Evolutionary conservation across 2,888 invertebrate genomes (phyloP).

Genomic region (Platycnemis pennipes): DNA sequence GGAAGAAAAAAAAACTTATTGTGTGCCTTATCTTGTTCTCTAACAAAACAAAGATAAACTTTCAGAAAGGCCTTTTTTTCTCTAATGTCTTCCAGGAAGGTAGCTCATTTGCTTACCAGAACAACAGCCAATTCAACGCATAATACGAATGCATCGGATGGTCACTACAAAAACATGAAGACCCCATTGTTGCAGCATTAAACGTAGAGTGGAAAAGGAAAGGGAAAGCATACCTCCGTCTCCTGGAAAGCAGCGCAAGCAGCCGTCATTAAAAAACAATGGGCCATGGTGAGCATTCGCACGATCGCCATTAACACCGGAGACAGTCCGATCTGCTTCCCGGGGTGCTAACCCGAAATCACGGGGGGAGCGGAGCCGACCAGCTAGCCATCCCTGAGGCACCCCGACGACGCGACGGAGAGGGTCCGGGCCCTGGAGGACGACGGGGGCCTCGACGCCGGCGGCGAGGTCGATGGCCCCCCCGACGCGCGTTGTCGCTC

Average conservation of each 20-base stretch:
- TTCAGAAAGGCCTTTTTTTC: no score
- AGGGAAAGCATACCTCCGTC: neutral
- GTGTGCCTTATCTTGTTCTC: no score
- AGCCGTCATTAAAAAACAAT: neutral
- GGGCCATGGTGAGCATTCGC: neutral
- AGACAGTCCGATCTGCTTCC: conserved; percentile 32
- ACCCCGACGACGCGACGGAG: conserved; percentile 6
- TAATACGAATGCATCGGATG: neutral
- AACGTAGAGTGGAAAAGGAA: neutral
- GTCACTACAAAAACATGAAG: neutral
- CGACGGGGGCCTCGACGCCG: neutral
- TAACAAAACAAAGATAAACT: no score
- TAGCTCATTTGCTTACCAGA: no score
- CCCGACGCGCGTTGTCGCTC: conserved; percentile 9
- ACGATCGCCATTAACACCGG: neutral
- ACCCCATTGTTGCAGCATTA: neutral
- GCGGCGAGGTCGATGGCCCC: neutral
- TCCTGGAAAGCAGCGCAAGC: neutral
- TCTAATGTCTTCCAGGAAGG: neutral
- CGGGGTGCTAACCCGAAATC: neutral
- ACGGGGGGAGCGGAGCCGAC: neutral
- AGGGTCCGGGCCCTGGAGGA: neutral
- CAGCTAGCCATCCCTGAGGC: neutral
- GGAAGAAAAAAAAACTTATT: no score
- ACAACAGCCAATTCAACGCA: neutral